phyloP scores from a whole-genome alignment of 2,888 invertebrate genomes.

The Chrysomela aeneicollis region DNA sequence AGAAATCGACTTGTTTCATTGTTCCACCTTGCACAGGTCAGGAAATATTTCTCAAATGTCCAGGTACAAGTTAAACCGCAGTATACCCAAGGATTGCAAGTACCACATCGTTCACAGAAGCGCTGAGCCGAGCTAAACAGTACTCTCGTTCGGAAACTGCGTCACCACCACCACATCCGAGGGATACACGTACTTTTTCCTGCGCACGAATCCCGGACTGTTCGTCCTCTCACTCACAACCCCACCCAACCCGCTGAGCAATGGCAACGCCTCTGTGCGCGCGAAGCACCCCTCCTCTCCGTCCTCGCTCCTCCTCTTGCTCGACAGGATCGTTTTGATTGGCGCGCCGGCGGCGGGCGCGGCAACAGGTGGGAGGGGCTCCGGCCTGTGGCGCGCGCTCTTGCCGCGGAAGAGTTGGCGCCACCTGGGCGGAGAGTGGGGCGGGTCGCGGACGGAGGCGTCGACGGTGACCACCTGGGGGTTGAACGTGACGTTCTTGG shows the following conservation, averaged over 20 bases:
- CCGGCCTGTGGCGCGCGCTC: slow-evolving; percentile 35
- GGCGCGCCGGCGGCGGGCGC: slow-evolving; percentile 35
- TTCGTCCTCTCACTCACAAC: slow-evolving; percentile 54
- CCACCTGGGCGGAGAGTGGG: slow-evolving; percentile 45
- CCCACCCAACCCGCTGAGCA: slow-evolving; percentile 64
- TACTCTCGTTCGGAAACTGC: slow-evolving; percentile 63
- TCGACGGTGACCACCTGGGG: slow-evolving; percentile 54
- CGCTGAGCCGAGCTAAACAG: slow-evolving; percentile 56
- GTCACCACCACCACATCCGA: slow-evolving; percentile 59
- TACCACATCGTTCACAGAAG: too few relatives aligned
- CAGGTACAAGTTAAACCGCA: too few relatives aligned
- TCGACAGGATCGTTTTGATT: slow-evolving; percentile 47
- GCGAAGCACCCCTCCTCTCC: slow-evolving; percentile 45
- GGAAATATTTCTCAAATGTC: too few relatives aligned
- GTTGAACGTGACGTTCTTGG: slow-evolving; percentile 61
- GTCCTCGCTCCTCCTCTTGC: slow-evolving; percentile 39
- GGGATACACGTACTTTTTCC: slow-evolving; percentile 72
- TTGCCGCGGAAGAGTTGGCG: slow-evolving; percentile 47
- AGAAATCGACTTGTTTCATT: too few relatives aligned
- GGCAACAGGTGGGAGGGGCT: slow-evolving; percentile 33
- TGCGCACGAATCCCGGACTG: slow-evolving; percentile 67
- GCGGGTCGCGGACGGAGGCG: slow-evolving; percentile 36
- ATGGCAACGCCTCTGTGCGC: slow-evolving; percentile 66
- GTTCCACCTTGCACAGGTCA: too few relatives aligned
- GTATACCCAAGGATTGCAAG: too few relatives aligned